Percentiles rank a stretch among this genome's conserved stretches.
phyloP scores from a whole-genome alignment of 2,113 vertebrate species.

The Rattus rattus region DNA sequence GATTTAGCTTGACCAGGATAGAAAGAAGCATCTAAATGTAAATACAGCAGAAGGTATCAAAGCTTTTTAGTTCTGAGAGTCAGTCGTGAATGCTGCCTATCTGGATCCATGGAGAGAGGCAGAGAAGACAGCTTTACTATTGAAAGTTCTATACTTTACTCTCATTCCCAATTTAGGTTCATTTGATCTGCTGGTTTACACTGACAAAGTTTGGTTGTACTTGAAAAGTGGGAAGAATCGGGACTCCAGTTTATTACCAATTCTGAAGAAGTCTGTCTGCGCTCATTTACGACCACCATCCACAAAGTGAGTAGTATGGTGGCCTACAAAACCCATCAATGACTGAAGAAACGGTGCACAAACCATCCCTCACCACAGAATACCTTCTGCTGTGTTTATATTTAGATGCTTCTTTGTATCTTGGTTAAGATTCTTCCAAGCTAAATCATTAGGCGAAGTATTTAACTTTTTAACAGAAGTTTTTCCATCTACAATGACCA shows the following conservation, averaged over 20 bases:
- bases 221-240: slow-evolving; percentile 97
- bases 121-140: background rate
- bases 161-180: slow-evolving; percentile 88
- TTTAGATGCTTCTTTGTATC: background rate
- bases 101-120: background rate
- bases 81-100: background rate
- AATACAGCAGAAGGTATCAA: background rate
- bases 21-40: background rate
- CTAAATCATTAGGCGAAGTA: background rate
- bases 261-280: slow-evolving; percentile 95
- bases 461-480: background rate
- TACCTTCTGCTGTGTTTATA: background rate
- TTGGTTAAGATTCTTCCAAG: background rate
- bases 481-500: background rate
- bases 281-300: slow-evolving; percentile 96
- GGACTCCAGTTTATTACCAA: slow-evolving; percentile 95
- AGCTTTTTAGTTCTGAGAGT: slow-evolving; percentile 33
- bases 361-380: too few species aligned
- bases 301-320: slow-evolving; percentile 96
- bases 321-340: slow-evolving; percentile 88
- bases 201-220: slow-evolving; percentile 94
- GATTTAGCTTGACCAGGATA: slow-evolving; percentile 8
- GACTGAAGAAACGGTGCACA: slow-evolving; percentile 59
- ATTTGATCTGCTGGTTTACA: slow-evolving; percentile 97
- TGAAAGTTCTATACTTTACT: background rate